Evolutionary conservation across 2,797 vertebrate species (phyloP).

Genomic region (Streptopelia turtur): DNA sequence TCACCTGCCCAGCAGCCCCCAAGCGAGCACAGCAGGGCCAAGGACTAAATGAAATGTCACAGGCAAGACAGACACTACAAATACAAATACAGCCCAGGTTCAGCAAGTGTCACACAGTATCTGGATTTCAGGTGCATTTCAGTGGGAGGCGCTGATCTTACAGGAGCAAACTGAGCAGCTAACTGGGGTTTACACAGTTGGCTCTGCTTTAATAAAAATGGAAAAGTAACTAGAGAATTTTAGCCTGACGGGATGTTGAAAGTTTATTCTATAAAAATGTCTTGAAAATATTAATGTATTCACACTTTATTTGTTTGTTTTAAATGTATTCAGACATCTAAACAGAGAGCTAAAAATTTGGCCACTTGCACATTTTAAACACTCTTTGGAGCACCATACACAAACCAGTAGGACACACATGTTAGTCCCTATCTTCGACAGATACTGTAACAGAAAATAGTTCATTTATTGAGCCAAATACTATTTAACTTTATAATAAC

Average conservation of each 20-base stretch:
- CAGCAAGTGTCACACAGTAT: not conserved
- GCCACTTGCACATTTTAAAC: not conserved
- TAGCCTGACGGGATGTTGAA: not conserved
- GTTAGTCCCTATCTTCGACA: constrained; percentile 1
- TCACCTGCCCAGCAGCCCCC: not conserved
- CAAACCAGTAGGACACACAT: constrained; percentile 10
- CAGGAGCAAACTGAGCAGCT: not conserved
- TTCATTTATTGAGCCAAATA: constrained; percentile 49
- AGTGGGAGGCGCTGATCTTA: not conserved
- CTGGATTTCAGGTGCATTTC: not conserved
- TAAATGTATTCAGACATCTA: not conserved
- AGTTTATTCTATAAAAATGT: not conserved
- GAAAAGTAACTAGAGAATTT: not conserved
- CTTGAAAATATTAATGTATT: not conserved
- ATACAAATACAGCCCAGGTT: not conserved
- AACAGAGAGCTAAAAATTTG: constrained; percentile 10
- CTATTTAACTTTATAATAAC: constrained; percentile 23
- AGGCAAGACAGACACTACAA: not conserved
- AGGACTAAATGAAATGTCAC: not conserved
- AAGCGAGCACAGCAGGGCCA: not conserved
- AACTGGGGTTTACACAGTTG: not conserved
- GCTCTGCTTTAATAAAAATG: not conserved
- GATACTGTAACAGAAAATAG: not conserved
- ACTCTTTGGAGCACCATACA: not conserved
- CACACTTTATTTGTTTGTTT: not conserved